Percentiles rank a stretch among this genome's conserved stretches.
Evolutionary conservation across 2,113 vertebrate species (phyloP).

Genomic region (Arizona elegans): DNA sequence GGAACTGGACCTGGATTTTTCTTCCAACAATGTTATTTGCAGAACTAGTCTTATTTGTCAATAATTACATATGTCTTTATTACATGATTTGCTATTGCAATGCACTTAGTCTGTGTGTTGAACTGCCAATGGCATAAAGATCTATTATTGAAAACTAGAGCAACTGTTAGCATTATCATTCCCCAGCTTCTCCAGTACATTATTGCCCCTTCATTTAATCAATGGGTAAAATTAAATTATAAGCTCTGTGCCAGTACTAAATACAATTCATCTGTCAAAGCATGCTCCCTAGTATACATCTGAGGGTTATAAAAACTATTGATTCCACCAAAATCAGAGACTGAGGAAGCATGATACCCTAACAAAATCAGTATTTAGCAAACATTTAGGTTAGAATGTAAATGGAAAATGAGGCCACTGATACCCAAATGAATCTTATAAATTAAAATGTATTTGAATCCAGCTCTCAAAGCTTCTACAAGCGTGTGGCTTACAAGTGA

Average conservation of each 20-base stretch:
- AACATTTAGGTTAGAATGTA: slow-evolving; percentile 6
- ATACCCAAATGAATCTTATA: slow-evolving; percentile 12
- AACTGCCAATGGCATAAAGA: background rate
- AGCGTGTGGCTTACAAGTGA: background rate
- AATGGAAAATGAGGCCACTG: slow-evolving; percentile 17
- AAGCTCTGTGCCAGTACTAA: background rate
- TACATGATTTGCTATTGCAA: background rate
- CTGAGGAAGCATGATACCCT: background rate
- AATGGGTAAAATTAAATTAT: background rate
- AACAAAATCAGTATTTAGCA: background rate
- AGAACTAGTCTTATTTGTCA: background rate
- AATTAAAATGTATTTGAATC: background rate
- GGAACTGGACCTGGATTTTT: too few relatives aligned
- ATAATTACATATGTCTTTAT: background rate
- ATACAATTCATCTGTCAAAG: background rate
- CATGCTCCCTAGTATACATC: slow-evolving; percentile 1
- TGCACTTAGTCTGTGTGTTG: background rate
- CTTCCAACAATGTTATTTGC: background rate
- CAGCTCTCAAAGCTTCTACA: background rate
- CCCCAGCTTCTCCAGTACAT: background rate
- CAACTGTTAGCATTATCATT: background rate
- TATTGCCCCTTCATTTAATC: background rate
- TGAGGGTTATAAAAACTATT: background rate
- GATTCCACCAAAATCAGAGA: slow-evolving; percentile 5
- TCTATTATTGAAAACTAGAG: background rate